phyloP scores from a whole-genome alignment of 2,797 vertebrate species.

The Percopsis omiscomaycus region DNA sequence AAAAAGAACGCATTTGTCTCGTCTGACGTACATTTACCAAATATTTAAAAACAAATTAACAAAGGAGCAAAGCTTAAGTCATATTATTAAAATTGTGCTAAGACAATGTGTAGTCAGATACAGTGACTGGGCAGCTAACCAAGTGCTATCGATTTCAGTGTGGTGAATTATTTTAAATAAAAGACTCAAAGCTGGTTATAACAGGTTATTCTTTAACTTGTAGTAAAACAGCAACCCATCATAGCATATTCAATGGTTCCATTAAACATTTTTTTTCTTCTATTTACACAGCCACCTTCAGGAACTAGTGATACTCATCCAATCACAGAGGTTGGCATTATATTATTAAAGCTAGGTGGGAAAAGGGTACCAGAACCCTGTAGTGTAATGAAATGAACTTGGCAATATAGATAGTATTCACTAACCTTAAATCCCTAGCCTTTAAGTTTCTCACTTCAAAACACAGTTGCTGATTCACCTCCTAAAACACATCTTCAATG shows the following conservation, averaged over 20 bases:
- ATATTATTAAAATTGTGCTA: conserved; percentile 10
- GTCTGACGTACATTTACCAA: conserved; percentile 50
- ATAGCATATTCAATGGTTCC: too few species aligned
- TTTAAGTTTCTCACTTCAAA: too few species aligned
- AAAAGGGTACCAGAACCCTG: neutral
- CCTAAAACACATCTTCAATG: too few species aligned
- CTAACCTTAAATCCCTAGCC: conserved; percentile 10
- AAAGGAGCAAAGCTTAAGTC: conserved; percentile 33
- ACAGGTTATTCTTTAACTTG: neutral
- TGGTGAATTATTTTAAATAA: neutral
- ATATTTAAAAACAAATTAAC: conserved; percentile 4
- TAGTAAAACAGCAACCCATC: neutral
- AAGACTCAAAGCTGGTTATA: too few species aligned
- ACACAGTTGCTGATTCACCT: too few species aligned
- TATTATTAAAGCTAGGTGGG: neutral
- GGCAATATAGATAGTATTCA: conserved; percentile 6
- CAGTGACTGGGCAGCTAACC: neutral
- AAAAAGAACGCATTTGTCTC: conserved; percentile 37
- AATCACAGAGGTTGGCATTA: neutral
- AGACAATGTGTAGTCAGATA: conserved; percentile 6
- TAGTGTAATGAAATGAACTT: neutral
- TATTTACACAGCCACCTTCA: neutral
- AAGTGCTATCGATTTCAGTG: neutral
- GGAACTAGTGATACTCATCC: neutral
- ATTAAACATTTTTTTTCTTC: too few species aligned